phyloP scores from a whole-genome alignment of 2,113 vertebrate species.

The Oreochromis aureus region DNA sequence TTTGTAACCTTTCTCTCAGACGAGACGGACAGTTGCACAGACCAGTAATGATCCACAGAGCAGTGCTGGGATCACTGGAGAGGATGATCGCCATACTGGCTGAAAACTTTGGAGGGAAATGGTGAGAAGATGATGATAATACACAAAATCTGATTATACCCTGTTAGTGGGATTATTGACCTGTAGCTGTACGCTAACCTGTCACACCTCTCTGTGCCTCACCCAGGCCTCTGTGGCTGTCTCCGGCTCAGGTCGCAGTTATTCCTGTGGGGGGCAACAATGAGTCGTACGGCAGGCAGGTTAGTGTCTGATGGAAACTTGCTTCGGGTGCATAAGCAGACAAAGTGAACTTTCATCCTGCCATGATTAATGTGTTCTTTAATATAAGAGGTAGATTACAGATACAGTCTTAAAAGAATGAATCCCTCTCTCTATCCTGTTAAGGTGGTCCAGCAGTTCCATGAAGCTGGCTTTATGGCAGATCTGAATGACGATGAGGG shows the following conservation, averaged over 20 bases:
- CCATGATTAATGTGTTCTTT: background rate
- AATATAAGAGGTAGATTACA: background rate
- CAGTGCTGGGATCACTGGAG: slow-evolving; percentile 87
- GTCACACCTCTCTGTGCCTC: background rate
- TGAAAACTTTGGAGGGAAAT: slow-evolving; percentile 84
- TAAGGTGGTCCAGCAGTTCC: slow-evolving; percentile 76
- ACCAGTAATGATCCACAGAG: slow-evolving; percentile 88
- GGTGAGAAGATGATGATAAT: slow-evolving; percentile 65
- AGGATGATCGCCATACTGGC: slow-evolving; percentile 86
- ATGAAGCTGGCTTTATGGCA: slow-evolving; percentile 70
- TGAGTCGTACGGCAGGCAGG: slow-evolving; percentile 78
- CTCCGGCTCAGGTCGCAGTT: slow-evolving; percentile 82
- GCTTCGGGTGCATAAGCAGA: background rate
- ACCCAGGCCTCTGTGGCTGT: slow-evolving; percentile 87
- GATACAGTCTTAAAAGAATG: background rate
- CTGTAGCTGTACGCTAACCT: background rate
- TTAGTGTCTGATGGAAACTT: slow-evolving; percentile 46
- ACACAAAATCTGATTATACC: background rate
- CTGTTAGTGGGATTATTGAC: background rate
- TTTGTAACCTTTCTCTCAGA: slow-evolving; percentile 37
- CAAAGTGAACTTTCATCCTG: background rate
- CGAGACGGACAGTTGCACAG: slow-evolving; percentile 58
- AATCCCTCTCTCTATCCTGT: background rate
- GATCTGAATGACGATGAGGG: slow-evolving; percentile 72
- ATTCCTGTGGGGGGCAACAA: slow-evolving; percentile 76